phyloP scores from a whole-genome alignment of 2,113 vertebrate species.

The Panurus biarmicus region DNA sequence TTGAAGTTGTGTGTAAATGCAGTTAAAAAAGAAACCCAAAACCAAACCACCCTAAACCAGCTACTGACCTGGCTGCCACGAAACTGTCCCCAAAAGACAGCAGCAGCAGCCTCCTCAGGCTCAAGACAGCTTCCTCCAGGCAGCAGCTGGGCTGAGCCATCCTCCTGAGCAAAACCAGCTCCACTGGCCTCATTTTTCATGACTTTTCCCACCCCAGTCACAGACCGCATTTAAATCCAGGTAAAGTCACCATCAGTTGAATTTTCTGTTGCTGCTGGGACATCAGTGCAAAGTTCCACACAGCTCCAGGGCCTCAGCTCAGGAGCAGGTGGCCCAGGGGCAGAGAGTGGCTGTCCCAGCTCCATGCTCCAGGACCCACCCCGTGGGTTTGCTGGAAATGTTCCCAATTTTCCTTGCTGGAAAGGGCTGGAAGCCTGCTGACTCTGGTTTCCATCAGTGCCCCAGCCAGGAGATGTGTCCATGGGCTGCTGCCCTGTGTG shows the following conservation, averaged over 20 bases:
- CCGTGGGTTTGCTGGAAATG: background rate
- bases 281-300: fast-evolving
- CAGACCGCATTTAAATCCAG: background rate
- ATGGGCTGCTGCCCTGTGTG: fast-evolving
- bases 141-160: background rate
- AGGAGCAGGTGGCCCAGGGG: background rate
- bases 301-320: background rate
- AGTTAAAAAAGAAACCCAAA: background rate
- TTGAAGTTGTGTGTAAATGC: background rate
- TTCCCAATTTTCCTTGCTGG: background rate
- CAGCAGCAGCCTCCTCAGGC: fast-evolving
- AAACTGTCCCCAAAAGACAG: background rate
- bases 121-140: background rate
- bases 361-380: fast-evolving
- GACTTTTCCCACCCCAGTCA: background rate
- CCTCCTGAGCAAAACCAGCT: background rate
- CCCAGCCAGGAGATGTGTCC: background rate
- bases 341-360: fast-evolving
- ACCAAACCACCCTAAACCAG: background rate
- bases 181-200: fast-evolving
- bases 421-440: background rate
- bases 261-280: background rate
- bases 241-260: background rate
- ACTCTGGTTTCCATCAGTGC: fast-evolving
- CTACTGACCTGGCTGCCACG: background rate